Conservation (phyloP, 2,888 invertebrate genomes). For the Lithosia quadra region DNA sequence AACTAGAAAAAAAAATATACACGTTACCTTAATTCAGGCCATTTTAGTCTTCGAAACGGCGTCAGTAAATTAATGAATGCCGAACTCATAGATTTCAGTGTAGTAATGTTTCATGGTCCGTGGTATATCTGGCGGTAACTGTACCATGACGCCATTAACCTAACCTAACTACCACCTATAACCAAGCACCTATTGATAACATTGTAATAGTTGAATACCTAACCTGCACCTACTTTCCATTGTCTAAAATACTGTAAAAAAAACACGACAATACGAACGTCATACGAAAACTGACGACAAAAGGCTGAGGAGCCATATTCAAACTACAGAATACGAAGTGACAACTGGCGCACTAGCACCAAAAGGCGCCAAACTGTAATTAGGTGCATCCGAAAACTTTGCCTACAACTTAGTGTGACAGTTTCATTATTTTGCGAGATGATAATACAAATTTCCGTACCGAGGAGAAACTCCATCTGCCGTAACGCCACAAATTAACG, state of each 20-base stretch:
- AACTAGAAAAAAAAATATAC: too few species aligned
- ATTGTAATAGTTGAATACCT: background rate
- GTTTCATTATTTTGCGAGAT: constrained; percentile 42
- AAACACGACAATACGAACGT: background rate
- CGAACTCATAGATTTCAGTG: too few species aligned
- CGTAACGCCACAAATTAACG: constrained; percentile 13
- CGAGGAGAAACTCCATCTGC: constrained; percentile 31
- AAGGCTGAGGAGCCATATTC: constrained; percentile 27
- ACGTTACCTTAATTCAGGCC: too few species aligned
- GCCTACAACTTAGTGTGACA: constrained; percentile 29
- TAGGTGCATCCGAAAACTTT: constrained; percentile 58
- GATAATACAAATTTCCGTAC: constrained; percentile 12
- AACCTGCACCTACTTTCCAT: background rate
- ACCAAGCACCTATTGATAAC: background rate
- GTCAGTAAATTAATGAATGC: too few species aligned
- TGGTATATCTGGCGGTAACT: background rate
- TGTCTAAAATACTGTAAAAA: background rate
- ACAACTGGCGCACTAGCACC: constrained; percentile 66
- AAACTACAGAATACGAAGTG: constrained; percentile 66
- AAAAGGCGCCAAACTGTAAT: constrained; percentile 71
- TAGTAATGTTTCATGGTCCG: background rate
- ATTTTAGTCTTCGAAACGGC: too few species aligned
- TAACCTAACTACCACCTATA: background rate
- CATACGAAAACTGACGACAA: background rate
- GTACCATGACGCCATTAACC: background rate